Evolutionary conservation across 2,888 invertebrate species (phyloP), one percentile per base, ranked within the genome.

Genomic region (Cepaea hortensis): DNA sequence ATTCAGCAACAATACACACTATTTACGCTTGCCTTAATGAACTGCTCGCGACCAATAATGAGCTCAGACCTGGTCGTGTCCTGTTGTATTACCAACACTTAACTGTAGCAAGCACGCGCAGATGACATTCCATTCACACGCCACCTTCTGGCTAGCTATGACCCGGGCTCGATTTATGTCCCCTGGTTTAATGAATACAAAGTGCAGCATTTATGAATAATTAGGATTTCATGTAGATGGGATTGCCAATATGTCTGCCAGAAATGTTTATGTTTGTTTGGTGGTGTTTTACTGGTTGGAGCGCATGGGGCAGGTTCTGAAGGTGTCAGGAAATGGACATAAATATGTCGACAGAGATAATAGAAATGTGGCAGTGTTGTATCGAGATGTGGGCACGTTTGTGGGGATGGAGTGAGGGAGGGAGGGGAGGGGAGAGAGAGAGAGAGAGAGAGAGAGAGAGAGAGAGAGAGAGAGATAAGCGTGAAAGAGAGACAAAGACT

Each of bases 161-260:
- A n/a, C 65, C 23, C 81, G 65, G 35, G 68, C 65, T 23, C 68
- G 81, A n/a, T 35, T 81, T 65, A n/a, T 81, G 48, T 35, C 68
- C n/a, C 35, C 65, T 62, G 81, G 65, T 23, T 35, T 65, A 62
- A 81, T n/a, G 76, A 15, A 76, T 23, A 76, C 23, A 76, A 18
- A 76, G 76, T 23, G 15, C 46, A 15, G 76, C n/a, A 48, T 23
- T n/a, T 46, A n/a, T 46, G 35, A 76, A 23, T 23, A 46, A 35
- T n/a, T 18, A 23, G 20, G 70, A 15, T 70, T 70, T 70, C n/a
- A 70, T 70, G 23, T 70, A 20, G 70, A 23, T 70, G 23, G 6
- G 20, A 6, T 70, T 70, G 70, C 18, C 6, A n/a, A n/a, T 70
- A n/a, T n/a, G n/a, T 70, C 23, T 70, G 70, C 20, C 20, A 70